Percentiles rank a stretch among this genome's conserved stretches.
Conservation (phyloP, 2,797 vertebrate species). For the Aphelocoma californica region DNA sequence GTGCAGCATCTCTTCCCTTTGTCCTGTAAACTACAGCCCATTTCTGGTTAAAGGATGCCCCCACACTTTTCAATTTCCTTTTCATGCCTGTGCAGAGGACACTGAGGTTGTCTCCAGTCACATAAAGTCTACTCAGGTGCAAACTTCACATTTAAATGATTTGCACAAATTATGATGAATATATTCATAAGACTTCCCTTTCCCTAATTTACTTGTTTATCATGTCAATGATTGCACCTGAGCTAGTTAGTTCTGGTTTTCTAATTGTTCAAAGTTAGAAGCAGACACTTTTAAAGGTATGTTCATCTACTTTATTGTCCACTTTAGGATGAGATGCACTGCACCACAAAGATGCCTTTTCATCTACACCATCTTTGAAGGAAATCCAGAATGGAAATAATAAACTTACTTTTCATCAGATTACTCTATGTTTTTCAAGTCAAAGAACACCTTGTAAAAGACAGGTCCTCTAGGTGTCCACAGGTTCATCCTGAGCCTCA, state of each 20-base stretch:
- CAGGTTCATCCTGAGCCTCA: neutral
- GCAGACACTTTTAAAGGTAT: neutral
- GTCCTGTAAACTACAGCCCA: fast-evolving
- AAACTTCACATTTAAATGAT: neutral
- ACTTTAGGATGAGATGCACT: neutral
- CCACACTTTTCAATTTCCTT: neutral
- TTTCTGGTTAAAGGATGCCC: neutral
- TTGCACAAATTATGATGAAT: neutral
- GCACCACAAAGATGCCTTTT: neutral
- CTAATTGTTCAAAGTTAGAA: neutral
- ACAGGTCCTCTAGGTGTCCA: neutral
- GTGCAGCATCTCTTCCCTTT: neutral
- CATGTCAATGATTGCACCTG: neutral
- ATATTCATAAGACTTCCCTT: neutral
- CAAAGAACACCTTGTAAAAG: neutral
- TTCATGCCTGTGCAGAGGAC: neutral
- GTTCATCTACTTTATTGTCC: neutral
- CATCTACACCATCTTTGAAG: neutral
- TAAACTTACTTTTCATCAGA: neutral
- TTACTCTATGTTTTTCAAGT: neutral
- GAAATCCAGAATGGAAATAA: neutral
- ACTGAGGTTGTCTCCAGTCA: neutral
- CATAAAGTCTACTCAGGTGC: neutral
- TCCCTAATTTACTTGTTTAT: neutral
- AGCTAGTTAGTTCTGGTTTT: neutral